A percentile compares a stretch with the other conserved stretches of the same genome.
Evolutionary conservation across 2,888 invertebrate species (phyloP).

Genomic region (Leptinotarsa haldemani): DNA sequence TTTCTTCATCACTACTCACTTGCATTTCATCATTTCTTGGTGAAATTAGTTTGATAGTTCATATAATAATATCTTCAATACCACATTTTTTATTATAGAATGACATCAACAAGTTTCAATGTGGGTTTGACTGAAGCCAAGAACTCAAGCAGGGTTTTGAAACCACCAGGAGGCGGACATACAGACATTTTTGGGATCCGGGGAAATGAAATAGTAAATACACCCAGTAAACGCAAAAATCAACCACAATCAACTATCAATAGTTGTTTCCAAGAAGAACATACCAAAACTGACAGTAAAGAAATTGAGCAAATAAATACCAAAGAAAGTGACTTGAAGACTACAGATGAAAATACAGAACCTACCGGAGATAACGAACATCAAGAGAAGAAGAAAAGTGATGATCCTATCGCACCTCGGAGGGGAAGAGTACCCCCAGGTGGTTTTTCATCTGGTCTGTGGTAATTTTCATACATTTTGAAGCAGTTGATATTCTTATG

Average conservation of each 20-base stretch:
- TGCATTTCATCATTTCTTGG: no score
- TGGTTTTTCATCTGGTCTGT: slow-evolving; percentile 51
- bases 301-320: slow-evolving; percentile 17
- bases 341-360: slow-evolving; percentile 40
- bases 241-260: slow-evolving; percentile 33
- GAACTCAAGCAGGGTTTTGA: slow-evolving; percentile 64
- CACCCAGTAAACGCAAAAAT: slow-evolving; percentile 32
- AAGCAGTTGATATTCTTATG: neutral
- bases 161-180: slow-evolving; percentile 66
- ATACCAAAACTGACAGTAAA: slow-evolving; percentile 14
- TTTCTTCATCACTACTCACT: no score
- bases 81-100: slow-evolving; percentile 39
- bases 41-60: no score
- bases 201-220: slow-evolving; percentile 27
- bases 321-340: slow-evolving; percentile 32
- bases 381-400: slow-evolving; percentile 26
- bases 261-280: slow-evolving; percentile 40
- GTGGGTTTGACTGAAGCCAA: slow-evolving; percentile 52
- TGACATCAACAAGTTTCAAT: slow-evolving; percentile 58
- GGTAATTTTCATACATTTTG: slow-evolving; percentile 42
- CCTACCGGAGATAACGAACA: slow-evolving; percentile 25
- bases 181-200: slow-evolving; percentile 61
- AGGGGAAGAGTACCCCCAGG: slow-evolving; percentile 51
- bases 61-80: no score
- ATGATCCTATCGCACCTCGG: slow-evolving; percentile 29